Evolutionary conservation across 2,113 vertebrate genomes (phyloP).

Genomic region (Penelope pileata): DNA sequence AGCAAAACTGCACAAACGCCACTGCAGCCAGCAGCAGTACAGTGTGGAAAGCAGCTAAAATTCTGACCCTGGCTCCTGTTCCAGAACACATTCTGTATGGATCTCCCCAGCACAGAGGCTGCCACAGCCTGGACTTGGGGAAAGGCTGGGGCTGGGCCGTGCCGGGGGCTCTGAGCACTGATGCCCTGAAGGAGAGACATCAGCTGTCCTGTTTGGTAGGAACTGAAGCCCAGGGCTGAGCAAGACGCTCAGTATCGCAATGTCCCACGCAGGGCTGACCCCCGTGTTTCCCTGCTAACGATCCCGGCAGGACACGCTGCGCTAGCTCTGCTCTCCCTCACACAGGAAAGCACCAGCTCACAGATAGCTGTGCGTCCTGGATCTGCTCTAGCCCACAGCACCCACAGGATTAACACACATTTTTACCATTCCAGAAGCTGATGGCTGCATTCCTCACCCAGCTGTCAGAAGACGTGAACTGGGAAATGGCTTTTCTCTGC

Average conservation of each 20-base stretch:
- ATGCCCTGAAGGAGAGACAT: background rate
- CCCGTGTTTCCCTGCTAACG: background rate
- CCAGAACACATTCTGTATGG: background rate
- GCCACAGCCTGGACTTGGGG: background rate
- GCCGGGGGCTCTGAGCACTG: background rate
- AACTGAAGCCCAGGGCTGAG: background rate
- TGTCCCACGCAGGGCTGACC: background rate
- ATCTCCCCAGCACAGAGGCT: background rate
- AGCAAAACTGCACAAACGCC: background rate
- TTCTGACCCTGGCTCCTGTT: background rate
- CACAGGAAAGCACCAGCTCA: background rate
- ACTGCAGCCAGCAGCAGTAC: background rate
- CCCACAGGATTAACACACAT: background rate
- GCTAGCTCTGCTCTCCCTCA: background rate
- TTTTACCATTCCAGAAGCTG: background rate
- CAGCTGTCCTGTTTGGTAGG: background rate
- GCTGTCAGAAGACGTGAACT: background rate
- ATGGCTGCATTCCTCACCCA: background rate
- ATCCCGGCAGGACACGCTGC: background rate
- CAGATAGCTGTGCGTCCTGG: background rate
- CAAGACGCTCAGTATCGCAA: background rate
- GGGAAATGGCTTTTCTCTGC: constrained; percentile 5
- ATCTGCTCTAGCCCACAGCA: background rate
- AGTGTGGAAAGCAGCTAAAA: background rate
- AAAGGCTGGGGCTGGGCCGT: background rate